These are phyloP conservation scores for Brachionus calyciflorus DNA, from an alignment of 1,140 invertebrate genomes.

Conservation along the genomic window DNA sequence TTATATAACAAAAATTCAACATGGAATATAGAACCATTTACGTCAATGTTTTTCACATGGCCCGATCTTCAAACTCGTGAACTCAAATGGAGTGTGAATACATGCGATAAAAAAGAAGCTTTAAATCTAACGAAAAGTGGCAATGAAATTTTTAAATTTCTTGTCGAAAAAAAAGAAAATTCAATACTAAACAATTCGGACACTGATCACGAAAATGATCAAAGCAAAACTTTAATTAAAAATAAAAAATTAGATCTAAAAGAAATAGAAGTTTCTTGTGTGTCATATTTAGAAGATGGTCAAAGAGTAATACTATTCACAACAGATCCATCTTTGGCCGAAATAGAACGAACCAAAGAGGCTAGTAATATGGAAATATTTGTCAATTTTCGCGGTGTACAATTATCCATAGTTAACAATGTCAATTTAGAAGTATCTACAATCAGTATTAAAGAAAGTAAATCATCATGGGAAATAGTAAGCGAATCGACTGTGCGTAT, in stretches of 20 bases:
- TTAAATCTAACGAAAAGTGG: constrained; percentile 44
- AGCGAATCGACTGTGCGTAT: not conserved
- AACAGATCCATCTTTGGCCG: constrained; percentile 72
- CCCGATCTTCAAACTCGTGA: constrained; percentile 1
- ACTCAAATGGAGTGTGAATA: constrained; percentile 24
- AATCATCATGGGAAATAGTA: constrained; percentile 75
- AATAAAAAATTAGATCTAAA: not conserved
- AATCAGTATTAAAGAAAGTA: constrained; percentile 67
- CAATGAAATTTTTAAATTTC: not conserved
- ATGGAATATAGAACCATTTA: constrained; percentile 30
- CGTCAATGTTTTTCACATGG: constrained; percentile 34
- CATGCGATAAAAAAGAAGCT: not conserved
- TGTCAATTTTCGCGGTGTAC: constrained; percentile 69
- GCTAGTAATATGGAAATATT: constrained; percentile 70
- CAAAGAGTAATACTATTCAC: constrained; percentile 77
- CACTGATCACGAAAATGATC: not conserved
- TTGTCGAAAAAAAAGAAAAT: not conserved
- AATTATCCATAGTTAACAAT: constrained; percentile 66
- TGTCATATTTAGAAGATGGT: constrained; percentile 72
- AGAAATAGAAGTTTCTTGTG: constrained; percentile 73
- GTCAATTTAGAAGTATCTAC: constrained; percentile 67
- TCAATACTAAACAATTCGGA: not conserved
- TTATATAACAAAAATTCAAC: not conserved
- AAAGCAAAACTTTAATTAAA: not conserved
- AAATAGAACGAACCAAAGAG: constrained; percentile 68